Conservation (phyloP, 1,140 invertebrate genomes). For the Pantala flavescens region DNA sequence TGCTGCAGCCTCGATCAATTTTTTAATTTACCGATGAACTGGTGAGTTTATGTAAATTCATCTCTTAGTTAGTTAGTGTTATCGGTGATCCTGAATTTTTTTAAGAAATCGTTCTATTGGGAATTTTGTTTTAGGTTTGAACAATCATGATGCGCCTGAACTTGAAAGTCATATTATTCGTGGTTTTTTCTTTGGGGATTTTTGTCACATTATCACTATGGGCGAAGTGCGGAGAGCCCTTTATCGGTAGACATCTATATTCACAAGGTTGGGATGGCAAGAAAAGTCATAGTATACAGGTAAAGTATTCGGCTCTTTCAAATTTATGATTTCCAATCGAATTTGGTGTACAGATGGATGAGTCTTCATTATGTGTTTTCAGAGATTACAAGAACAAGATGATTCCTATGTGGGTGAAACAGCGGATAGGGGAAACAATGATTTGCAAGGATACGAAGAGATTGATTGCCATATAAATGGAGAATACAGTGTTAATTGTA, state of each 20-base stretch:
- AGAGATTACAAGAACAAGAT: slow-evolving; percentile 2
- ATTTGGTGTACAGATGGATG: not conserved
- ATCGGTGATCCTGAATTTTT: too few species aligned
- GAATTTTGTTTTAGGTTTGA: not conserved
- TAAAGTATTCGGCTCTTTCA: not conserved
- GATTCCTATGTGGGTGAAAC: not conserved
- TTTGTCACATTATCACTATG: not conserved
- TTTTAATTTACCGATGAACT: not conserved
- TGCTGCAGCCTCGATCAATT: not conserved
- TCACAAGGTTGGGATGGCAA: not conserved
- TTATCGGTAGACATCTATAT: not conserved
- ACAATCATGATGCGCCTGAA: not conserved
- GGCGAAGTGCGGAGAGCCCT: not conserved
- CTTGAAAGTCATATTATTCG: not conserved
- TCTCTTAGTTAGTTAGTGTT: not conserved
- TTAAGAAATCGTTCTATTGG: too few species aligned
- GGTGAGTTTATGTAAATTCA: not conserved
- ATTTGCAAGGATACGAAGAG: slow-evolving; percentile 45
- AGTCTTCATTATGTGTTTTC: not conserved
- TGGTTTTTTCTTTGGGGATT: not conserved
- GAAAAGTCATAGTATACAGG: slow-evolving; percentile 2
- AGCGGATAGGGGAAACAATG: not conserved
- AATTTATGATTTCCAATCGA: not conserved
- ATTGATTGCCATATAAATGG: slow-evolving; percentile 87
- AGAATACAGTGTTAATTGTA: slow-evolving; percentile 72